phyloP scores from a whole-genome alignment of 2,888 invertebrate species.

The Anoplius nigerrimus region DNA sequence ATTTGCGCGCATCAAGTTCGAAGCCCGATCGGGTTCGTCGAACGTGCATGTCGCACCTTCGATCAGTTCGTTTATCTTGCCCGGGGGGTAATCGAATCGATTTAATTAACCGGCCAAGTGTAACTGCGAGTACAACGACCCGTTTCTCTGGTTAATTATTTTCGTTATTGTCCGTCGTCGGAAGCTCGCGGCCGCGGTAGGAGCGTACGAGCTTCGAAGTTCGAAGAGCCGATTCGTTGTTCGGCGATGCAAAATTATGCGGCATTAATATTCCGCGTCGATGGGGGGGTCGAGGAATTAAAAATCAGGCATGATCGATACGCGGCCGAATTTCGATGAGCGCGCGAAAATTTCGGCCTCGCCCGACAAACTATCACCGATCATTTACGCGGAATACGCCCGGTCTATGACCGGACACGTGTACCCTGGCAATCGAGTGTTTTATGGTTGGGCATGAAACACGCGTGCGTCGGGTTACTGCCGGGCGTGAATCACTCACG shows the following conservation, averaged over 20 bases:
- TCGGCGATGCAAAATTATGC: constrained; percentile 1
- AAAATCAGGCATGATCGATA: constrained; percentile 52
- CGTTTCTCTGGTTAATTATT: too few species aligned
- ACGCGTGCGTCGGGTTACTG: constrained; percentile 42
- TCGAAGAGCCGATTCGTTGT: too few species aligned
- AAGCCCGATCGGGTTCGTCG: too few species aligned
- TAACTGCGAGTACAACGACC: too few species aligned
- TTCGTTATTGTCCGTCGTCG: too few species aligned
- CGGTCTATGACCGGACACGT: constrained; percentile 48
- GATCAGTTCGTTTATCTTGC: too few species aligned
- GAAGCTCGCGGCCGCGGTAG: too few species aligned
- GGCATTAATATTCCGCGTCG: constrained; percentile 17
- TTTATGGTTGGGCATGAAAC: constrained; percentile 58
- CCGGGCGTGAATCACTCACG: constrained; percentile 50
- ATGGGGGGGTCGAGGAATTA: constrained; percentile 41
- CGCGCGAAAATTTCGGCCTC: constrained; percentile 12
- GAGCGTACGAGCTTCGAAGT: too few species aligned
- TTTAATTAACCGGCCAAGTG: too few species aligned
- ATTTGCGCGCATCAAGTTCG: too few species aligned
- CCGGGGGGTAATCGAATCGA: too few species aligned
- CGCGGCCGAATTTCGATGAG: constrained; percentile 46
- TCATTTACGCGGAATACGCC: constrained; percentile 49
- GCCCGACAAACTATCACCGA: constrained; percentile 51
- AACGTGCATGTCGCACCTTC: too few species aligned
- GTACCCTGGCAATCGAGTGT: constrained; percentile 56